These are phyloP conservation scores for Drosophila kurseongensis DNA, from an alignment of 1,140 invertebrate genomes.

Conservation along the genomic window DNA sequence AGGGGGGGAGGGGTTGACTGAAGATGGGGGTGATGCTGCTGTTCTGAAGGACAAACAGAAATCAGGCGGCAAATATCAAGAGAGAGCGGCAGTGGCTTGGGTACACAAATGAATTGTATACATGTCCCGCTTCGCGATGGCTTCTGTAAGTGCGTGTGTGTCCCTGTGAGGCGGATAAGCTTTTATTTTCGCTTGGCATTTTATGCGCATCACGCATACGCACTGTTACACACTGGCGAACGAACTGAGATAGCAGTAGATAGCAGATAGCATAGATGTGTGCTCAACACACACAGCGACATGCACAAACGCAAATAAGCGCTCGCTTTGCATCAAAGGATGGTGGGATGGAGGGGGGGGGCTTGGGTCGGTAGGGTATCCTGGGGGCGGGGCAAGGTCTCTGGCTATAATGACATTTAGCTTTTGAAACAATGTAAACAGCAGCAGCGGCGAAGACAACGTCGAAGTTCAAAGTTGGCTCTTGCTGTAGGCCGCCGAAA, in stretches of 20 bases:
- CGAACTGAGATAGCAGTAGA: constrained; percentile 48
- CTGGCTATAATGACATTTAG: constrained; percentile 80
- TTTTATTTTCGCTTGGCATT: constrained; percentile 81
- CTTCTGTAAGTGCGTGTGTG: neutral
- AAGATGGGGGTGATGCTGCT: neutral
- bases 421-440: constrained; percentile 82
- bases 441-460: constrained; percentile 45
- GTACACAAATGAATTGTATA: constrained; percentile 76
- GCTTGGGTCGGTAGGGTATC: neutral
- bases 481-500: constrained; percentile 70
- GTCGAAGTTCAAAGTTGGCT: constrained; percentile 77
- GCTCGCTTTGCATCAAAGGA: constrained; percentile 66
- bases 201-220: constrained; percentile 82
- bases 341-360: neutral
- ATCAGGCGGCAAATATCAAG: constrained; percentile 70
- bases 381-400: constrained; percentile 25
- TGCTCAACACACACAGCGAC: constrained; percentile 42
- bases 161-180: constrained; percentile 39
- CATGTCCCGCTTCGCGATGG: constrained; percentile 36
- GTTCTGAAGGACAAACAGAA: constrained; percentile 76
- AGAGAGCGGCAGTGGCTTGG: constrained; percentile 39
- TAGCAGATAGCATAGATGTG: constrained; percentile 55
- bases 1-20: neutral
- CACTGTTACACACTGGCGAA: constrained; percentile 68
- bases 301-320: constrained; percentile 70